phyloP scores from a whole-genome alignment of 2,888 invertebrate genomes.

The Entomobrya multifasciata region DNA sequence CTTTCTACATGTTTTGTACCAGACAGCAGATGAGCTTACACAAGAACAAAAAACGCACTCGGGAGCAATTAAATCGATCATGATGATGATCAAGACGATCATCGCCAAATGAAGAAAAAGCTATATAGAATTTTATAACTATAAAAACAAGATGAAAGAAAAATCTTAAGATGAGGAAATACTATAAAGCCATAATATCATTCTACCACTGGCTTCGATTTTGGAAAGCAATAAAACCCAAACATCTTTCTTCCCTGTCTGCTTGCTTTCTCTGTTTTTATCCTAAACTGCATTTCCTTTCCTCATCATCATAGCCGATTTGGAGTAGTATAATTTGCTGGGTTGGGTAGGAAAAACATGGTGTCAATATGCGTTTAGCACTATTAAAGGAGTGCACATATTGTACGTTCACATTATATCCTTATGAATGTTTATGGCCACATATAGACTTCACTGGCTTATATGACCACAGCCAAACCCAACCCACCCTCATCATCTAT shows the following conservation, averaged over 20 bases:
- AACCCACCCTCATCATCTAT: conserved; percentile 46
- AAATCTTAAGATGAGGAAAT: background rate
- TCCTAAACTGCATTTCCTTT: conserved; percentile 22
- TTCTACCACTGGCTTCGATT: conserved; percentile 49
- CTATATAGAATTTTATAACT: conserved; percentile 59
- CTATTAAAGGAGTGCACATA: background rate
- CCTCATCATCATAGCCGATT: conserved; percentile 40
- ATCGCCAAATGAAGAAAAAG: conserved; percentile 56
- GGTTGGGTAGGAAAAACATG: background rate
- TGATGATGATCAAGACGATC: conserved; percentile 32
- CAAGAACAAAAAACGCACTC: conserved; percentile 44
- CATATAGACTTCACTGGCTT: background rate
- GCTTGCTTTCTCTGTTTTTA: background rate
- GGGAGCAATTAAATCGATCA: conserved; percentile 74
- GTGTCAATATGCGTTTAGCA: conserved; percentile 28
- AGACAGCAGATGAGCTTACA: too few relatives aligned
- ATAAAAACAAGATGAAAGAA: conserved; percentile 22
- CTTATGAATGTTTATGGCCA: background rate
- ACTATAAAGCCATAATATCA: conserved; percentile 34
- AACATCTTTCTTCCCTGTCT: conserved; percentile 23
- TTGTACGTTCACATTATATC: background rate
- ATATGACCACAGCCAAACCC: too few relatives aligned
- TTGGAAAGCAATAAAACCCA: conserved; percentile 68
- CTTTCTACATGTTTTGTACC: conserved; percentile 3
- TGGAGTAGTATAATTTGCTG: conserved; percentile 39